These are phyloP conservation scores for Myotis davidii DNA, from an alignment of 2,113 vertebrate species.

Conservation along the genomic window DNA sequence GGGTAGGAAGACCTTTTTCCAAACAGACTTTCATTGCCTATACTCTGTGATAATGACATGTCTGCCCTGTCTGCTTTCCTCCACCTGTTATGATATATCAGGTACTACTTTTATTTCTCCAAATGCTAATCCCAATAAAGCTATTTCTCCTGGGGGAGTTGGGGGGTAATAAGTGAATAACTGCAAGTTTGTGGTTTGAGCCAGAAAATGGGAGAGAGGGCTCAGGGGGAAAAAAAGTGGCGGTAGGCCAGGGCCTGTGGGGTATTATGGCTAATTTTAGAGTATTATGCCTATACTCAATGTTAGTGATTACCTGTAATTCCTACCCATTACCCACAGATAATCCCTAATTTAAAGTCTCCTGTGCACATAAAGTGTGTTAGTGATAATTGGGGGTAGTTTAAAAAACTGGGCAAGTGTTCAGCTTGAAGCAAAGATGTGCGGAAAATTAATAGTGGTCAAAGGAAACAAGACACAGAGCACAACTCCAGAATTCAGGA, in stretches of 20 bases:
- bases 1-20: background rate
- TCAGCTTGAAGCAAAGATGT: conserved; percentile 32
- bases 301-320: conserved; percentile 19
- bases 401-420: background rate
- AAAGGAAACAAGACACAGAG: background rate
- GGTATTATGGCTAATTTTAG: conserved; percentile 17
- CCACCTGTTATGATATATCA: background rate
- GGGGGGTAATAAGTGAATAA: background rate
- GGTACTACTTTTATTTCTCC: background rate
- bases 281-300: conserved; percentile 9
- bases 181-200: background rate
- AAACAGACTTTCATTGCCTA: background rate
- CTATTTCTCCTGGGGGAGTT: background rate
- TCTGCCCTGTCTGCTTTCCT: background rate
- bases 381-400: background rate
- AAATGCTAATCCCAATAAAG: conserved; percentile 51
- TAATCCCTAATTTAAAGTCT: conserved; percentile 30
- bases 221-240: conserved; percentile 1
- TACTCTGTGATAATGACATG: background rate
- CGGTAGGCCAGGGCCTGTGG: background rate
- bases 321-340: background rate
- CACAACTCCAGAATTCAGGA: background rate
- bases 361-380: background rate
- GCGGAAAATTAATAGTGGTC: conserved; percentile 8
- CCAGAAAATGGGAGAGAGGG: background rate